Conservation (phyloP, 2,797 vertebrate species). For the Toxotes lorentzi region DNA sequence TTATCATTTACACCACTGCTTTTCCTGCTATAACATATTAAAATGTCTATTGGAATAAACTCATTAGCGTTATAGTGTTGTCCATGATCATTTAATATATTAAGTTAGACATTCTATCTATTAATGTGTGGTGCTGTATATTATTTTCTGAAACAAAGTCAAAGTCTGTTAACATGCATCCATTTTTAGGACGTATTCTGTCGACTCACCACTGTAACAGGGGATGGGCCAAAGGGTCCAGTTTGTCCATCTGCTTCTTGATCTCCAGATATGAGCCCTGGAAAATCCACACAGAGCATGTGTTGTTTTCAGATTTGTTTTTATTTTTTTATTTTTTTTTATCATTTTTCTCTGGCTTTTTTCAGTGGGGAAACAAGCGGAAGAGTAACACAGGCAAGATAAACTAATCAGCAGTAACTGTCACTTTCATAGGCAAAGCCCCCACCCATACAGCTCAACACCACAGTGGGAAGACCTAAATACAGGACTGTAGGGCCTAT, state of each 20-base stretch:
- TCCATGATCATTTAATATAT: not conserved
- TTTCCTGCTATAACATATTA: not conserved
- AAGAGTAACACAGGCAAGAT: not conserved
- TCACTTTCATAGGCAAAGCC: slow-evolving; percentile 12
- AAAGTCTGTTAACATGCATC: not conserved
- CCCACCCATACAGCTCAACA: not conserved
- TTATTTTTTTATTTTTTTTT: too few relatives aligned
- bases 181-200: slow-evolving; percentile 19
- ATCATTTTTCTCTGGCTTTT: too few relatives aligned
- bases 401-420: slow-evolving; percentile 1
- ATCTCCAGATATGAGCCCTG: slow-evolving; percentile 99
- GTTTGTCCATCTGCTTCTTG: slow-evolving; percentile 99
- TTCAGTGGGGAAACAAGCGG: not conserved
- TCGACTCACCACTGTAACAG: slow-evolving; percentile 93
- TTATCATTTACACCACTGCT: not conserved
- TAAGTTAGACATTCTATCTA: not conserved
- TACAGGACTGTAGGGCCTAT: not conserved
- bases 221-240: slow-evolving; percentile 97
- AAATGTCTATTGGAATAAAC: not conserved
- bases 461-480: not conserved
- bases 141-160: slow-evolving; percentile 4
- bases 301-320: slow-evolving; percentile 8
- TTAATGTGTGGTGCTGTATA: not conserved
- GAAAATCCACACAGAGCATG: slow-evolving; percentile 43
- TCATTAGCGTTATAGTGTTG: not conserved